phyloP scores from a whole-genome alignment of 2,888 invertebrate species.

The Dryadula phaetusa region DNA sequence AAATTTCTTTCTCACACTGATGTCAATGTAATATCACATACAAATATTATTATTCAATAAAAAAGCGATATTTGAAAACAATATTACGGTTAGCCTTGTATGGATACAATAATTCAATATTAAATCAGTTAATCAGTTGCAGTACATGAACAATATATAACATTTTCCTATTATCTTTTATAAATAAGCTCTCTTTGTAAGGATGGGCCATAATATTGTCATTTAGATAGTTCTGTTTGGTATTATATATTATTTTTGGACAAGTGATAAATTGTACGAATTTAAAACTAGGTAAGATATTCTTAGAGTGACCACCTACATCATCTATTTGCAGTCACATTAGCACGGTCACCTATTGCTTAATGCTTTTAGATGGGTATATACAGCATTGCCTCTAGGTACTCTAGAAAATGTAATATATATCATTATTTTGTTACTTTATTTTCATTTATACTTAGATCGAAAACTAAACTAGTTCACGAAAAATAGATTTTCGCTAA shows the following conservation, averaged over 20 bases:
- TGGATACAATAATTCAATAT: background rate
- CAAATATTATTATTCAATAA: background rate
- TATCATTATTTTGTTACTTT: background rate
- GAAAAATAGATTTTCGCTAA: background rate
- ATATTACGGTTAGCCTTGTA: background rate
- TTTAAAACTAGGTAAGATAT: conserved; percentile 59
- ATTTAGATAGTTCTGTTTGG: background rate
- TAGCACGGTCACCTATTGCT: conserved; percentile 67
- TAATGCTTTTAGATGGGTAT: conserved; percentile 48
- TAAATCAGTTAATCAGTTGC: background rate
- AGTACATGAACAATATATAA: too few relatives aligned
- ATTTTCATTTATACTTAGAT: background rate
- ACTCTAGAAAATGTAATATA: too few relatives aligned
- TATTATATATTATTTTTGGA: background rate
- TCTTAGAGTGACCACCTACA: conserved; percentile 76
- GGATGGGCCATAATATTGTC: background rate
- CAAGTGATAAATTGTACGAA: conserved; percentile 42
- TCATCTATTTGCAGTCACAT: conserved; percentile 71
- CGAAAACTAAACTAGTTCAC: background rate
- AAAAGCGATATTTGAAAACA: background rate
- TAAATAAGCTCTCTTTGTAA: background rate
- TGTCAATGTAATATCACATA: background rate
- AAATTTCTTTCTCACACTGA: background rate
- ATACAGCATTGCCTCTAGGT: background rate
- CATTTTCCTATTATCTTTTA: background rate